Conservation (phyloP, 1,140 invertebrate genomes). For the Sitodiplosis mosellana region DNA sequence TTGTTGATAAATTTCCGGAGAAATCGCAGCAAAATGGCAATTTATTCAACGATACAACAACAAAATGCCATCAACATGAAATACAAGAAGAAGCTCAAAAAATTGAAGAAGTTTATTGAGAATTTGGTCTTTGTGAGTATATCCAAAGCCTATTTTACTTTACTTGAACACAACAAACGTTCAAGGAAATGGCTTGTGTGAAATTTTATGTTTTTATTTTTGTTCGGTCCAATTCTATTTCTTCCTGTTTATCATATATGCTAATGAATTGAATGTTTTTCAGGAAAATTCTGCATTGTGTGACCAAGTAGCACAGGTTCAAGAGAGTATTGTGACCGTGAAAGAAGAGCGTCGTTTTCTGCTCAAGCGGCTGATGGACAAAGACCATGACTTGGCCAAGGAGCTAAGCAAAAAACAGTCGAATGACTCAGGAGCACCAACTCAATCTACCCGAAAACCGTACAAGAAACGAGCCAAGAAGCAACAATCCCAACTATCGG, state of each 20-base stretch:
- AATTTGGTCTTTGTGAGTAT: conserved; percentile 32
- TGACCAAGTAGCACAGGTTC: conserved; percentile 55
- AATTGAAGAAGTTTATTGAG: conserved; percentile 31
- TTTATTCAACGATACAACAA: not conserved
- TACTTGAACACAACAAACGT: not conserved
- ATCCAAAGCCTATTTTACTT: conserved; percentile 1
- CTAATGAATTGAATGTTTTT: conserved; percentile 5
- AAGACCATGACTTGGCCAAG: conserved; percentile 21
- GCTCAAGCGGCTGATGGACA: conserved; percentile 39
- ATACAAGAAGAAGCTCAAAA: conserved; percentile 33
- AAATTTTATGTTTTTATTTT: not conserved
- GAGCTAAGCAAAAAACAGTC: not conserved
- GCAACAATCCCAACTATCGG: conserved; percentile 2
- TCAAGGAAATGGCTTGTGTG: not conserved
- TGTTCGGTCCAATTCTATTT: not conserved
- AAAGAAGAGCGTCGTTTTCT: conserved; percentile 55
- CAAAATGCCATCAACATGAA: conserved; percentile 18
- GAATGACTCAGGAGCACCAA: not conserved
- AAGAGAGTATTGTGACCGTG: conserved; percentile 46
- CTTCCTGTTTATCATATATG: not conserved
- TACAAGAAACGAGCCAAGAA: not conserved
- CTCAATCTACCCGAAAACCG: not conserved
- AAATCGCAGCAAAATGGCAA: not conserved
- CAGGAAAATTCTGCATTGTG: conserved; percentile 64
- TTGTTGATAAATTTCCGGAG: too few relatives aligned